Base-by-base conservation (phyloP, 1,140 invertebrate genomes). In the Helicoverpa zea region DNA sequence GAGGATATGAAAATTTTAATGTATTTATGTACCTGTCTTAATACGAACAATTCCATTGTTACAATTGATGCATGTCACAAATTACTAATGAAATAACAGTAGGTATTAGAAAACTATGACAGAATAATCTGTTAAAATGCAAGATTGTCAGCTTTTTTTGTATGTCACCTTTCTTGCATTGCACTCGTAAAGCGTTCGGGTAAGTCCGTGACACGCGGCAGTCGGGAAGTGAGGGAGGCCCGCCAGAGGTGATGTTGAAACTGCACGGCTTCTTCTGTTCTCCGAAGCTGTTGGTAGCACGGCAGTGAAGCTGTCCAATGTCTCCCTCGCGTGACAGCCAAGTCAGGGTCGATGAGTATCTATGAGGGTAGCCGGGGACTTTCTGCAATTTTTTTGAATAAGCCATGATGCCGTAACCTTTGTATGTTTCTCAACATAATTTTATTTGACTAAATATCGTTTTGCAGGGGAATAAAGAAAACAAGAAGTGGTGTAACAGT, bases 201-300 rank as follows among this genome's bases (percentile, higher is more conserved):
- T 88, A 89, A 1, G 88, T 85, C 14, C 87, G 70, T 18, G 87
- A 74, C 5, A 94, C 79, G 0, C 85, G 83, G 35, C 92, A 94
- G 18, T 91, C 87, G 0, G 92, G 92, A 3, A 87, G 18, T 0
- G 80, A 68, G 0, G 92, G 92, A 0, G 90, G 86, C 0, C 91
- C 90, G 0, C 91, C 91, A 0, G 81, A 68, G 0, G 88, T 80
- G 1, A 94, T 83, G 7, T 87, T 87, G 75, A 88, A 92, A 0
- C 81, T 80, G 63, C 92, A 94, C 0, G 92, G 89, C 0, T 84
- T 84, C 59, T 90, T 91, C 68, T 93, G 92, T 77, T 94, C 92
- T 1, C 92, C 92, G 80, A 91, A 92, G 2, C 86, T 43, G 64
- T 94, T 94, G 2, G 89, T 91, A 0, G 92, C 92, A 11, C 92